Conservation (phyloP, 2,888 invertebrate genomes). For the Perithous albicinctus region DNA sequence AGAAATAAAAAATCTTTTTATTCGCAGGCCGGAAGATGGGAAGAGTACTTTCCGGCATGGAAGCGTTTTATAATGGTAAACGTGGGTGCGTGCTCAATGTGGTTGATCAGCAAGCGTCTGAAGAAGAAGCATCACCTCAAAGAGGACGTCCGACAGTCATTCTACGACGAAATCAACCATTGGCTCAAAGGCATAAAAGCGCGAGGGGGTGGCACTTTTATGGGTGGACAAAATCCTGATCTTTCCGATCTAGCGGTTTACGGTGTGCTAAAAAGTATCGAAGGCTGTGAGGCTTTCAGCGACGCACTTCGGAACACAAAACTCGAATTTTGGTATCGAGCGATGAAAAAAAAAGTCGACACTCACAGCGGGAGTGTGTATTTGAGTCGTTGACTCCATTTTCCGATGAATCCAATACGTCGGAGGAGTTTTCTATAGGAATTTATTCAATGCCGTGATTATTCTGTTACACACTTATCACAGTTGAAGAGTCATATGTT, state of each 20-base stretch:
- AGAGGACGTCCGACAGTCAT: conserved; percentile 94
- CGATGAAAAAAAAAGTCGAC: conserved; percentile 89
- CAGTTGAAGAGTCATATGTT: conserved; percentile 12
- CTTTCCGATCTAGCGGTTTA: conserved; percentile 96
- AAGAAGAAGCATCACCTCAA: conserved; percentile 94
- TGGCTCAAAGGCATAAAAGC: conserved; percentile 91
- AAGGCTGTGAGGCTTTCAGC: conserved; percentile 95
- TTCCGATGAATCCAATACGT: background rate
- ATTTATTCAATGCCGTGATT: conserved; percentile 39
- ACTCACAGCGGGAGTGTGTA: conserved; percentile 86
- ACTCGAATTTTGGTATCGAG: conserved; percentile 92
- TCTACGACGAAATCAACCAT: conserved; percentile 94
- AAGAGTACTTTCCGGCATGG: conserved; percentile 93
- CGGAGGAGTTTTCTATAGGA: conserved; percentile 35
- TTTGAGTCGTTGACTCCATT: conserved; percentile 60
- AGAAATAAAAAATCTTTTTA: conserved; percentile 17
- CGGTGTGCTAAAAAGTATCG: conserved; percentile 96
- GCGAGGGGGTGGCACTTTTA: conserved; percentile 89
- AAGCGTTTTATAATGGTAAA: conserved; percentile 95
- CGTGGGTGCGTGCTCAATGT: conserved; percentile 97
- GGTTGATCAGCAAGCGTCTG: conserved; percentile 94
- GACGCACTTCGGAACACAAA: conserved; percentile 91
- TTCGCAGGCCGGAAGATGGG: conserved; percentile 93
- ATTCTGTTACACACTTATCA: background rate
- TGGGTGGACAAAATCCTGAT: conserved; percentile 95